These are phyloP conservation scores for Drosophila nikananu DNA, from an alignment of 1,140 invertebrate genomes.

Conservation along the genomic window DNA sequence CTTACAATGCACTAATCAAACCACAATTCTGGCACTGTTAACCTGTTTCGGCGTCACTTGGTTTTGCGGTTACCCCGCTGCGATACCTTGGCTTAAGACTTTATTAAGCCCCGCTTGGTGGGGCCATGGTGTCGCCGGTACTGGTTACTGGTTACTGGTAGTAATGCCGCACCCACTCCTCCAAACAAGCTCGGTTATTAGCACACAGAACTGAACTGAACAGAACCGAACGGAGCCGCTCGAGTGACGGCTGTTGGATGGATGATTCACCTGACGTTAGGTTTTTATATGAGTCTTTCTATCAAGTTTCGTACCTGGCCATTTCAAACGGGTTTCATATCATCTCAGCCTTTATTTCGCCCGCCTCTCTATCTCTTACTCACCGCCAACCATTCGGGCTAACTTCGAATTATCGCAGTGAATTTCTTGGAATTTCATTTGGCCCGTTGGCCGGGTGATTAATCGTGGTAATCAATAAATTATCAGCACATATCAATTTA, in stretches of 20 bases:
- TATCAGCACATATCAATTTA: conserved; percentile 72
- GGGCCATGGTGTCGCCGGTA: conserved; percentile 2
- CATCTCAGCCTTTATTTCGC: conserved; percentile 47
- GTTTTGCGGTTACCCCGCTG: conserved; percentile 17
- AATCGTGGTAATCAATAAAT: conserved; percentile 69
- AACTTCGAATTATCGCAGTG: conserved; percentile 60
- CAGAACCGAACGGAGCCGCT: conserved; percentile 9
- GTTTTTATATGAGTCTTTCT: conserved; percentile 24
- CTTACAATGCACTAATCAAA: conserved; percentile 58
- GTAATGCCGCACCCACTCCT: conserved; percentile 41
- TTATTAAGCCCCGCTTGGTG: conserved; percentile 32
- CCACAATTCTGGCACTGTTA: conserved; percentile 56
- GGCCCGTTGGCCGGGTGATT: conserved; percentile 47
- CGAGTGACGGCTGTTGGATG: conserved; percentile 34
- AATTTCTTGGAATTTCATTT: conserved; percentile 65
- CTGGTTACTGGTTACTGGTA: neutral
- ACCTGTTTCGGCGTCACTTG: conserved; percentile 50
- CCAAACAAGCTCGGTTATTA: conserved; percentile 36
- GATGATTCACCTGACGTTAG: conserved; percentile 59
- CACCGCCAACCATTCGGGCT: conserved; percentile 10
- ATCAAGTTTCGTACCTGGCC: conserved; percentile 42
- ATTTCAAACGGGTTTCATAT: conserved; percentile 65
- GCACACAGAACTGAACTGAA: conserved; percentile 28
- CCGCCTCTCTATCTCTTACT: conserved; percentile 45
- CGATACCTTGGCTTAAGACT: conserved; percentile 36